phyloP scores from a whole-genome alignment of 1,140 invertebrate species.

The Pinna nobilis region DNA sequence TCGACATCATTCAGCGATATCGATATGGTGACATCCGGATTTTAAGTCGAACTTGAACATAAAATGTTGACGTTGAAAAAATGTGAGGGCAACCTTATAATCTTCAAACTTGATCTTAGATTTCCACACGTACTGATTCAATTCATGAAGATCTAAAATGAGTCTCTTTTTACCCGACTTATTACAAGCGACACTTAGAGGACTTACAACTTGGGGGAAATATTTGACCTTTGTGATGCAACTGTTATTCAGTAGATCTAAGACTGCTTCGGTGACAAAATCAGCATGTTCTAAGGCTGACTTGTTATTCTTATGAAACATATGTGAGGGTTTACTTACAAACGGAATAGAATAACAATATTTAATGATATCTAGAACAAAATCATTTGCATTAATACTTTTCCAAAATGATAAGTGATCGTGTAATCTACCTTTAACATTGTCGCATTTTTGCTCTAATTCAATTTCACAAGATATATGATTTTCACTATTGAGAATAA shows the following conservation, averaged over 20 bases:
- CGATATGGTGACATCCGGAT: constrained; percentile 29
- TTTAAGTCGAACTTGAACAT: constrained; percentile 34
- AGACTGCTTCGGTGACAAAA: constrained; percentile 36
- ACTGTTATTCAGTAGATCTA: constrained; percentile 2
- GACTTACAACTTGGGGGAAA: constrained; percentile 25
- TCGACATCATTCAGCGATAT: not conserved
- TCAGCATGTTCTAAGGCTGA: constrained; percentile 31
- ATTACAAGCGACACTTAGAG: constrained; percentile 38
- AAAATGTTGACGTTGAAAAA: constrained; percentile 4
- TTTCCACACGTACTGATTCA: constrained; percentile 10
- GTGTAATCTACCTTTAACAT: no score
- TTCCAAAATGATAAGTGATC: no score
- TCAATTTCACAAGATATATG: no score
- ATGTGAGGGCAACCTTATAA: constrained; percentile 8
- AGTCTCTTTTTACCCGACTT: constrained; percentile 41
- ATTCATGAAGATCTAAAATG: constrained; percentile 27
- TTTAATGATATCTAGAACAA: no score
- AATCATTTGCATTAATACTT: no score
- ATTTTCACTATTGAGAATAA: no score
- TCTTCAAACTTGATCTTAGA: constrained; percentile 37
- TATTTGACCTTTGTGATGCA: constrained; percentile 12
- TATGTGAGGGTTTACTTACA: no score
- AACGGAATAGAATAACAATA: no score
- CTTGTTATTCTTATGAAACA: constrained; percentile 36
- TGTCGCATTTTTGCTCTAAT: no score